Evolutionary conservation across 2,888 invertebrate genomes (phyloP).

Genomic region (Temnothorax rugatulus): DNA sequence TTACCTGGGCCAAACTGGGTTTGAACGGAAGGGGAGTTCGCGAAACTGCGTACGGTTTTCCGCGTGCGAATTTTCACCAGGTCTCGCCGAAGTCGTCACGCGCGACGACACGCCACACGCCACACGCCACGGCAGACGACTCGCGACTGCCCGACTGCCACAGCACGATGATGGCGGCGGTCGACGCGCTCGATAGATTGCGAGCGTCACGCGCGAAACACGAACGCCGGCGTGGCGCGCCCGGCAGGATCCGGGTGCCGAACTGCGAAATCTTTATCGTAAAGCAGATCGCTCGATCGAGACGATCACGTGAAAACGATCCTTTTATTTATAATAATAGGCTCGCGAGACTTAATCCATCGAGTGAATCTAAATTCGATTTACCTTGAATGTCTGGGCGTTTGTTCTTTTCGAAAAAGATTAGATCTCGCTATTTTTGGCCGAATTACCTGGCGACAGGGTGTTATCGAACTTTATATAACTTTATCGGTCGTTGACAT

Average conservation of each 20-base stretch:
- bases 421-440: not conserved
- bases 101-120: not conserved
- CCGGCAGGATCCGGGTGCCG: too few species aligned
- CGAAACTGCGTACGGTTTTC: not conserved
- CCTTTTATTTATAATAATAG: not conserved
- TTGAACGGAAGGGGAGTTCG: too few species aligned
- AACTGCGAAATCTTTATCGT: not conserved
- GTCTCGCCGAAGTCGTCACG: not conserved
- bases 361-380: not conserved
- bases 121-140: constrained; percentile 4
- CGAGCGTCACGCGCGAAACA: constrained; percentile 56
- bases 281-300: not conserved
- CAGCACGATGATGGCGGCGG: constrained; percentile 53
- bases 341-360: not conserved
- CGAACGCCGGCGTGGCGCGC: constrained; percentile 38
- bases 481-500: not conserved
- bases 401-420: not conserved
- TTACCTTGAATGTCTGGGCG: not conserved
- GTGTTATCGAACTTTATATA: not conserved
- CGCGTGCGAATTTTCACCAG: not conserved
- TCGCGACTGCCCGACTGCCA: constrained; percentile 7
- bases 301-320: not conserved
- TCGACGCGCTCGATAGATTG: constrained; percentile 68
- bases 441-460: not conserved
- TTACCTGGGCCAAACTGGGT: too few species aligned